phyloP scores from a whole-genome alignment of 2,797 vertebrate species.

The Acanthis flammea region DNA sequence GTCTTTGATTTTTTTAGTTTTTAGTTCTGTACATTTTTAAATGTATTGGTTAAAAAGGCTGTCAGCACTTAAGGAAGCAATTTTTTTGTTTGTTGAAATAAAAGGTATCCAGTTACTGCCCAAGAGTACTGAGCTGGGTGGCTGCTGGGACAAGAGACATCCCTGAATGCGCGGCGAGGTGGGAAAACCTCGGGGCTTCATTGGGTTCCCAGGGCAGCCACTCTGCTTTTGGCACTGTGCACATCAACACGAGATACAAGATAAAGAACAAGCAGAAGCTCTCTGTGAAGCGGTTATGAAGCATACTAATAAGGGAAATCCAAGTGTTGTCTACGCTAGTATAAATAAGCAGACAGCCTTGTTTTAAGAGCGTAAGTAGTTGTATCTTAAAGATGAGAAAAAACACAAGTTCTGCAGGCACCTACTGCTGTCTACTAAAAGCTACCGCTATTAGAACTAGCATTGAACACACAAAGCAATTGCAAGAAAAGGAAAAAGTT shows the following conservation, averaged over 20 bases:
- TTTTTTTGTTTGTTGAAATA: slow-evolving; percentile 91
- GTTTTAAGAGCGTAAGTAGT: slow-evolving; percentile 85
- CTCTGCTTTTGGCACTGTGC: slow-evolving; percentile 96
- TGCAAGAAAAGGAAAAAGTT: slow-evolving; percentile 98
- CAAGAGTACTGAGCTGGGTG: slow-evolving; percentile 81
- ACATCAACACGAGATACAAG: slow-evolving; percentile 99
- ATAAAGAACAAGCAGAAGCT: slow-evolving; percentile 99
- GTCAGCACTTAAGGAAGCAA: slow-evolving; percentile 99
- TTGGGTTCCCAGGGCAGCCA: slow-evolving; percentile 71
- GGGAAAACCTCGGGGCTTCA: slow-evolving; percentile 66
- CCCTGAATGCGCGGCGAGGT: slow-evolving; percentile 80
- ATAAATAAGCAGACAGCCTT: slow-evolving; percentile 88
- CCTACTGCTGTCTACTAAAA: slow-evolving; percentile 99
- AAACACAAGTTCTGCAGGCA: slow-evolving; percentile 98
- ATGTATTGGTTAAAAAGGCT: slow-evolving; percentile 99
- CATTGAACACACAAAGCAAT: slow-evolving; percentile 99
- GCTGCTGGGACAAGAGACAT: slow-evolving; percentile 82
- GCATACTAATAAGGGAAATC: slow-evolving; percentile 97
- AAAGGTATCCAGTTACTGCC: slow-evolving; percentile 88
- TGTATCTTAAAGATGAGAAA: slow-evolving; percentile 93
- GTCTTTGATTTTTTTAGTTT: slow-evolving; percentile 84
- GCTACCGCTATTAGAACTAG: slow-evolving; percentile 99
- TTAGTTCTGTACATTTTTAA: slow-evolving; percentile 97
- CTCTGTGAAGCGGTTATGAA: slow-evolving; percentile 98
- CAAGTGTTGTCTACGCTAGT: slow-evolving; percentile 91